A percentile compares a stretch with the other conserved stretches of the same genome.
These are phyloP conservation scores for Abrostola tripartita DNA, from an alignment of 2,888 invertebrate species.

Conservation along the genomic window DNA sequence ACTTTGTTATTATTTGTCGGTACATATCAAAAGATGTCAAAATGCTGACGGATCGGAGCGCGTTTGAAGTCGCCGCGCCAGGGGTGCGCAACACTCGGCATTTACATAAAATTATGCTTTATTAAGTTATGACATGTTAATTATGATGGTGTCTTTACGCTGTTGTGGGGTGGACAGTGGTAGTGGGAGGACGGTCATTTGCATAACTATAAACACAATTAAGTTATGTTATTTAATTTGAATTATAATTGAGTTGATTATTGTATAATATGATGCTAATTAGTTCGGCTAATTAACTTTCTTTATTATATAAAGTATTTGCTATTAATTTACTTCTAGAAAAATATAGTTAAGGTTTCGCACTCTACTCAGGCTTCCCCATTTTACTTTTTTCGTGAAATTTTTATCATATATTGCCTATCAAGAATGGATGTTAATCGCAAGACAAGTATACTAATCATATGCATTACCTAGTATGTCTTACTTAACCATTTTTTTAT, in stretches of 20 bases:
- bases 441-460: too few relatives aligned
- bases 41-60: constrained; percentile 75
- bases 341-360: too few relatives aligned
- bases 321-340: too few relatives aligned
- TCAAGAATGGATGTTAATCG: too few relatives aligned
- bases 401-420: too few relatives aligned
- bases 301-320: too few relatives aligned
- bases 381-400: too few relatives aligned
- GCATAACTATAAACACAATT: constrained; percentile 23
- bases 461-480: too few relatives aligned
- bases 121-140: constrained; percentile 64
- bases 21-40: constrained; percentile 85
- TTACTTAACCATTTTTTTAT: too few relatives aligned
- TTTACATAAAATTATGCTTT: constrained; percentile 79
- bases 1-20: constrained; percentile 84
- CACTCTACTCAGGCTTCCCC: too few relatives aligned
- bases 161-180: constrained; percentile 34
- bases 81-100: constrained; percentile 71
- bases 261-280: too few relatives aligned
- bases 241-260: background rate
- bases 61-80: constrained; percentile 78
- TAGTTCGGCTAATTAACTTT: too few relatives aligned
- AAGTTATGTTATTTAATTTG: background rate
- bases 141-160: constrained; percentile 55
- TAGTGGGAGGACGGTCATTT: constrained; percentile 20